Evolutionary conservation across 2,113 vertebrate genomes (phyloP), one percentile per base, ranked within the genome.

Genomic region (Haemorhous mexicanus): DNA sequence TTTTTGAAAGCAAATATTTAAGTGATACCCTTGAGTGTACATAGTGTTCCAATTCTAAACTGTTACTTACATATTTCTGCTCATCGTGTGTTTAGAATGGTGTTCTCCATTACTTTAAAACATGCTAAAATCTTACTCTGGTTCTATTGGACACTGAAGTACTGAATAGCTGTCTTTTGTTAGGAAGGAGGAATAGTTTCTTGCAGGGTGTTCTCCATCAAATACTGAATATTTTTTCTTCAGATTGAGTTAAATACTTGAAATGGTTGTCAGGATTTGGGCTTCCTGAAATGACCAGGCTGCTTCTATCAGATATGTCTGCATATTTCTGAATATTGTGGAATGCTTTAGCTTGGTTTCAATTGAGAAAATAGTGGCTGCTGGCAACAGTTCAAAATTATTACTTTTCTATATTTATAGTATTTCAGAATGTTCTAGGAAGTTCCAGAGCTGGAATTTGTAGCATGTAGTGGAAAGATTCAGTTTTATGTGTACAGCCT

Each of bases 1-100:
- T 87, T 61, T 69, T 78, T 74, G 32, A 63, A 84, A 86, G 24
- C 9, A 62, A 33, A 66, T 58, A 16, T 77, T 58, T 58, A 73
- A 76, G 16, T 20, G 14, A 30, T 73, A 43, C 5, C 61, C 13
- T 22, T 22, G 28, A 85, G 41, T 73, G 16, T 64, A 28, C 7
- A 1, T n/a, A 49, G 13, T 26, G 6, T 52, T 93, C 52, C 35
- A 55, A 1, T 93, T 75, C 13, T 47, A 30, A 92, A 63, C 46
- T 23, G 4, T 74, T 83, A 17, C 18, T 63, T 91, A 12, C 0
- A 2, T 13, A 9, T 84, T 78, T 64, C 24, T 84, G 17, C 35
- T 76, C 1, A 0, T 46, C 0, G 0, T 24, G 8, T 47, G 6
- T 30, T 68, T 35, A 32, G 37, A 32, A 32, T 58, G 35, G 7